phyloP scores from a whole-genome alignment of 2,888 invertebrate genomes.

The Conistra vaccinii region DNA sequence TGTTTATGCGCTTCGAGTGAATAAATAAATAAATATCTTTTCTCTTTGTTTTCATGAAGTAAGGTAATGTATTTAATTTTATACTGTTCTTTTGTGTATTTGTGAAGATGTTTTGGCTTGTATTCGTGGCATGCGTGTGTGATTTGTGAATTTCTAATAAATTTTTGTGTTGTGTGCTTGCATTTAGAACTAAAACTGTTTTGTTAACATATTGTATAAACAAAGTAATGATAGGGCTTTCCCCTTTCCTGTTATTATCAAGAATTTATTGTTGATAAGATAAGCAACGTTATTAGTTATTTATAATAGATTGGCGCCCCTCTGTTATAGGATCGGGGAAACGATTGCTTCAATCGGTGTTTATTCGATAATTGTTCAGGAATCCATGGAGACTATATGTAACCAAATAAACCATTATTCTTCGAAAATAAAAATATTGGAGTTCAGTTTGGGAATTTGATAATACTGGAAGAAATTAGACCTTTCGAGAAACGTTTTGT shows the following conservation, averaged over 20 bases:
- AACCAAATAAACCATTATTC: background rate
- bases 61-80: slow-evolving; percentile 31
- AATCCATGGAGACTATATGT: slow-evolving; percentile 25
- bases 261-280: slow-evolving; percentile 42
- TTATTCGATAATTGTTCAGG: slow-evolving; percentile 16
- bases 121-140: background rate
- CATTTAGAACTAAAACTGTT: slow-evolving; percentile 5
- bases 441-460: background rate
- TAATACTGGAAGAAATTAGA: background rate
- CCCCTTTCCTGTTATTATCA: slow-evolving; percentile 33
- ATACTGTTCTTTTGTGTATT: background rate
- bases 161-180: slow-evolving; percentile 2
- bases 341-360: background rate
- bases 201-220: slow-evolving; percentile 13
- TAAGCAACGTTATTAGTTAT: slow-evolving; percentile 27
- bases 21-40: slow-evolving; percentile 20
- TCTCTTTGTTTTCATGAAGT: slow-evolving; percentile 19
- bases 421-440: background rate
- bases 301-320: slow-evolving; percentile 14
- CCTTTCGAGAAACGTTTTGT: background rate
- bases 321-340: background rate
- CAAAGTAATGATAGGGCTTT: slow-evolving; percentile 11
- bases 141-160: background rate
- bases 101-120: background rate
- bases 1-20: slow-evolving; percentile 23